phyloP scores from a whole-genome alignment of 2,797 vertebrate genomes.

The Periophthalmus magnuspinnatus region DNA sequence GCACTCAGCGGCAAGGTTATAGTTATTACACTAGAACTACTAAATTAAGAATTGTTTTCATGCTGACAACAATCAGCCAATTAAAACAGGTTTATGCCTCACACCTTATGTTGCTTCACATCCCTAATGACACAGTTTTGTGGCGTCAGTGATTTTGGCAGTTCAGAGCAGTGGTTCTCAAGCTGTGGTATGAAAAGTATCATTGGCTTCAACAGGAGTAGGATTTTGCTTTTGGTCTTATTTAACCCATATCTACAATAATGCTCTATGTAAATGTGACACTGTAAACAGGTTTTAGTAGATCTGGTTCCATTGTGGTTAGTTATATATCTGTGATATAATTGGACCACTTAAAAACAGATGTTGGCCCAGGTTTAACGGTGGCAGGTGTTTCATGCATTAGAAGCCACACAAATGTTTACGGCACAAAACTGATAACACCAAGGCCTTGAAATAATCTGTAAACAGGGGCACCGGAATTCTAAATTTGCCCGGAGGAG shows the following conservation, averaged over 20 bases:
- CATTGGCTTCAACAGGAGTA: too few species aligned
- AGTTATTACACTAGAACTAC: constrained; percentile 23
- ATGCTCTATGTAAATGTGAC: too few species aligned
- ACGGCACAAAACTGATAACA: constrained; percentile 5
- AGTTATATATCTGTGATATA: background rate
- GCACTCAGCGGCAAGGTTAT: constrained; percentile 37
- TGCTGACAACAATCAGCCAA: constrained; percentile 2
- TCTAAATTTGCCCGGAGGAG: constrained; percentile 67
- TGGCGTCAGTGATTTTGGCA: background rate
- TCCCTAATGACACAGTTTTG: background rate
- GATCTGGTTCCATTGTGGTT: background rate
- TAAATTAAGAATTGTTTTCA: constrained; percentile 8
- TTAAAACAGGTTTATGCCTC: background rate
- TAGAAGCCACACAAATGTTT: constrained; percentile 1
- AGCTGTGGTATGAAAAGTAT: too few species aligned
- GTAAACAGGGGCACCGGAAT: constrained; percentile 64
- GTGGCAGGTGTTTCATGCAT: constrained; percentile 8
- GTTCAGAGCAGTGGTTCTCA: background rate
- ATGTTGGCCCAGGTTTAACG: background rate
- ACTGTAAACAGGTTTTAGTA: too few species aligned
- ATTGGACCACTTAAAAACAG: background rate
- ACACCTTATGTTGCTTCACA: background rate
- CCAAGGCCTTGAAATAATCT: constrained; percentile 34
- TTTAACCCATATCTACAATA: too few species aligned
- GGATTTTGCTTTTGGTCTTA: too few species aligned